Evolutionary conservation across 2,113 vertebrate genomes (phyloP).

Genomic region (Gymnogyps californianus): DNA sequence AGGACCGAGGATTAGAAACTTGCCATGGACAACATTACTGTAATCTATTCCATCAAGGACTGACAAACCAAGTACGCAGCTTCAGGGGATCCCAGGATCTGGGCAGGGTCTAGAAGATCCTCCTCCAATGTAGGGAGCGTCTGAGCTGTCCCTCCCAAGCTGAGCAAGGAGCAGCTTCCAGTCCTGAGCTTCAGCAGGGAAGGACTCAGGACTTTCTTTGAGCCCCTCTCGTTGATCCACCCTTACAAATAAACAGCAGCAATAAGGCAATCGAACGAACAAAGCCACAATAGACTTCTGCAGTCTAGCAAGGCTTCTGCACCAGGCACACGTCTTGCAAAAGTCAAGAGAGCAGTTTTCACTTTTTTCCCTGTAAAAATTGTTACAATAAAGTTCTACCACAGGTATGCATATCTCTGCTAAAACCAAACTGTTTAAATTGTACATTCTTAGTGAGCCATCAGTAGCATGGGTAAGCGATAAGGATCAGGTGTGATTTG

Average conservation of each 20-base stretch:
- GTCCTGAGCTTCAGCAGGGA: background rate
- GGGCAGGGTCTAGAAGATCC: background rate
- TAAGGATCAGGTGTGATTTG: background rate
- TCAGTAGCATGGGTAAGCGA: background rate
- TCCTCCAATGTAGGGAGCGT: background rate
- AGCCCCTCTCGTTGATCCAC: background rate
- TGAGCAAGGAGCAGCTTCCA: background rate
- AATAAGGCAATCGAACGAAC: background rate
- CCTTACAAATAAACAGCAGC: background rate
- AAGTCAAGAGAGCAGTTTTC: background rate
- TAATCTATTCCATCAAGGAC: background rate
- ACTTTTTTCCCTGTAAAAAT: background rate
- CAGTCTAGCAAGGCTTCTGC: background rate
- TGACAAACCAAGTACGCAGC: background rate
- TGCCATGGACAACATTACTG: rapidly evolving
- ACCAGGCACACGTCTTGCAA: background rate
- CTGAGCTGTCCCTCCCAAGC: background rate
- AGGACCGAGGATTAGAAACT: background rate
- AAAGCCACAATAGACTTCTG: background rate
- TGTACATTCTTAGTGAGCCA: background rate
- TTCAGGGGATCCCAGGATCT: background rate
- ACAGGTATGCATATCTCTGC: background rate
- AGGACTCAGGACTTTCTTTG: background rate
- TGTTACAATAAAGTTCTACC: background rate
- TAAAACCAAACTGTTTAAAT: background rate